These are phyloP conservation scores for Anthopleura xanthogrammica DNA, from an alignment of 92 coral and sea anemone genomes.

Conservation along the genomic window DNA sequence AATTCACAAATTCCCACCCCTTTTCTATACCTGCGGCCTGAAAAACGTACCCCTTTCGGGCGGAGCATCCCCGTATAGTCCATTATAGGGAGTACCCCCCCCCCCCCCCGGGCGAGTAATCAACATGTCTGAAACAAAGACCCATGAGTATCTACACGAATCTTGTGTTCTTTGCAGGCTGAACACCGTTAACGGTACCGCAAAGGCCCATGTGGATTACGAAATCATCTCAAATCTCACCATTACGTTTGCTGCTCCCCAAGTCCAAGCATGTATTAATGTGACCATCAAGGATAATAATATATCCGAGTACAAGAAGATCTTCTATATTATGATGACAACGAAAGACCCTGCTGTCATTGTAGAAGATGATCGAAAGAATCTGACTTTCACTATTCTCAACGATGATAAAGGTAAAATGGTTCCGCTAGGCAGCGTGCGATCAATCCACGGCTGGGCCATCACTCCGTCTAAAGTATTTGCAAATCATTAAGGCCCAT, in stretches of 20 bases:
- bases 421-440: background rate
- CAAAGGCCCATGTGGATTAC: background rate
- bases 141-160: too few relatives aligned
- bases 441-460: background rate
- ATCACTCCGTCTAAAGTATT: too few relatives aligned
- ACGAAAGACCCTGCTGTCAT: background rate
- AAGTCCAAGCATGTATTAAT: background rate
- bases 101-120: too few relatives aligned
- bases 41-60: too few relatives aligned
- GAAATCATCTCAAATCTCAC: background rate
- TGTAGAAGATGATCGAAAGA: background rate
- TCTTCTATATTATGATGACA: background rate
- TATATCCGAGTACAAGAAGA: background rate
- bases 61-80: too few relatives aligned
- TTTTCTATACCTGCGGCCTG: too few relatives aligned
- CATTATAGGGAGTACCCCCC: too few relatives aligned
- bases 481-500: too few relatives aligned
- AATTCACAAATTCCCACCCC: too few relatives aligned
- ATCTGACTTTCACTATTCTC: background rate
- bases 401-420: background rate
- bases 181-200: background rate
- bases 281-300: slow-evolving; percentile 1
- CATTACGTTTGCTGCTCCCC: background rate
- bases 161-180: background rate
- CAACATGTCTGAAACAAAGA: too few relatives aligned